Base-by-base conservation (phyloP, 2,797 vertebrate species). In the Poeciliopsis infans region DNA sequence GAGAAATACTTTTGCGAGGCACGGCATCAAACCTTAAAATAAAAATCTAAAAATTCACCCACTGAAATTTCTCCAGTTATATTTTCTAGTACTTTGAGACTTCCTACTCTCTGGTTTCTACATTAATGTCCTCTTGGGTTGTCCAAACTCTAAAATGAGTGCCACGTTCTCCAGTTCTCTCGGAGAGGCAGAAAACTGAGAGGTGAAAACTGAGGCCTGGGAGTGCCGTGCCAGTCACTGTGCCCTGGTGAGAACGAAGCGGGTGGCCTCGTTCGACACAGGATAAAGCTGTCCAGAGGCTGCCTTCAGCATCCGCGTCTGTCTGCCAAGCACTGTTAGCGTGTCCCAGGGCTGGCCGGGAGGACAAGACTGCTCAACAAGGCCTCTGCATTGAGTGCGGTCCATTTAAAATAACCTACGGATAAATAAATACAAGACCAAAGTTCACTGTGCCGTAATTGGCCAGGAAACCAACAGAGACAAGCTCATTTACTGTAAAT, bases 401-500 rank as follows among this genome's bases (percentile, higher is more conserved):
- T 92, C 93, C 93, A 93, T 95, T 95, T 92, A 93, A 94, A 95
- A 95, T 92, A 93, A 92, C 92, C 84, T 93, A 92, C 91, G 93
- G 90, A 94, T 94, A 94, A 95, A 94, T 93, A 94, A 95, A 95
- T 93, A 93, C 81, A 80, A 79, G 84, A 83, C 89, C 93, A 88
- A 91, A 93, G 93, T 94, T 93, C 92, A 93, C 92, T 92, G 91
- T 92, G 86, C 93, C 89, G 93, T 93, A 95, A 95, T 94, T 95
- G 94, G 93, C 92, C 94, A 93, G 94, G 94, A 95, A 95, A 93
- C 92, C 91, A 92, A 92, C 91, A 93, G 93, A 94, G 94, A 94
- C 94, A 92, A 94, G 93, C 93, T 95, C 92, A 93, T 95, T 95
- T 95, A 94, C 90, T 87, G 94, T 94, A 94, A 95, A 95, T 91